Percentiles rank a stretch among this genome's conserved stretches.
These are phyloP conservation scores for Aphelenchoides fujianensis DNA, from an alignment of 1,140 invertebrate species.

Conservation along the genomic window DNA sequence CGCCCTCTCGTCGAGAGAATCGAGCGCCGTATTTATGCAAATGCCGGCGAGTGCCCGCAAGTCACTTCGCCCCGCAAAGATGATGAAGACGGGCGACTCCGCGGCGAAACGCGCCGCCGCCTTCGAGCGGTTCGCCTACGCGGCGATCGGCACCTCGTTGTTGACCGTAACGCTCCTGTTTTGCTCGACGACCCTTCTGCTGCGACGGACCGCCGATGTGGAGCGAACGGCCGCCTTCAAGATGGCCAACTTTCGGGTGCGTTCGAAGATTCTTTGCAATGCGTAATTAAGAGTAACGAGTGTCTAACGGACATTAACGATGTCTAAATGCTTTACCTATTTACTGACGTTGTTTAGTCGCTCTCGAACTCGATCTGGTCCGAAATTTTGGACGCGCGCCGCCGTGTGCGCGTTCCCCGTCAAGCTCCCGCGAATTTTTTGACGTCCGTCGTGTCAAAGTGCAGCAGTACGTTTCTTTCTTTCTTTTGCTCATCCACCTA, in stretches of 20 bases:
- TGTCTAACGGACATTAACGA: no score
- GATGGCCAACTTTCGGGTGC: background rate
- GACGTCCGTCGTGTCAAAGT: background rate
- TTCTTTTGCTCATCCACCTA: no score
- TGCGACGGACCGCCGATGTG: background rate
- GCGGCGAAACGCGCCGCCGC: no score
- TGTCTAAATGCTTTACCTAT: no score
- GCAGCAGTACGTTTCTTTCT: background rate
- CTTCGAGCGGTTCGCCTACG: background rate
- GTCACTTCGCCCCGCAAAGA: background rate
- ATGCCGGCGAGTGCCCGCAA: background rate
- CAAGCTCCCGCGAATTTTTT: background rate
- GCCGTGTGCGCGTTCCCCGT: no score
- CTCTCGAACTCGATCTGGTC: background rate
- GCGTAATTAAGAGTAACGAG: no score
- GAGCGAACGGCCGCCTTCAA: background rate
- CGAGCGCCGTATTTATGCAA: constrained; percentile 1
- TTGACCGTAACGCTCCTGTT: background rate
- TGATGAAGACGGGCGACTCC: no score
- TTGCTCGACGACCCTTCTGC: background rate
- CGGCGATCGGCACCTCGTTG: background rate
- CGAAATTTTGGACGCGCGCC: background rate
- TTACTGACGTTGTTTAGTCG: no score
- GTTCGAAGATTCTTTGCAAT: background rate
- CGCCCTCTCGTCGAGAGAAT: no score